Evolutionary conservation across 2,797 vertebrate genomes (phyloP).

Genomic region (Hybognathus amarus): DNA sequence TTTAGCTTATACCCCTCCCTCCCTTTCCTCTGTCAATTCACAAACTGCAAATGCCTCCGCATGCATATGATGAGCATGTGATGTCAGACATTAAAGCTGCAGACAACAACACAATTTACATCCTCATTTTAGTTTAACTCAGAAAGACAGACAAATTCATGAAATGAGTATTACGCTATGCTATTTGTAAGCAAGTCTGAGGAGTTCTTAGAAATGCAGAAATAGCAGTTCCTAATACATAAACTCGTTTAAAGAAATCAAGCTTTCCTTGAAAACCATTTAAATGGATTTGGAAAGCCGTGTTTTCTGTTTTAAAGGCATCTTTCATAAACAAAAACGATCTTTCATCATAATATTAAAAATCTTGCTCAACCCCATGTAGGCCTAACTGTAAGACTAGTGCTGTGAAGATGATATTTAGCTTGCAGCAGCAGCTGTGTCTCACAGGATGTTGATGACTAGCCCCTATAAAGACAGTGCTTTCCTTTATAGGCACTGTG

Average conservation of each 20-base stretch:
- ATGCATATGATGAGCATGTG: slow-evolving; percentile 30
- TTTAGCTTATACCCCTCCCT: slow-evolving; percentile 55
- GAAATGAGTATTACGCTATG: background rate
- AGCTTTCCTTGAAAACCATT: background rate
- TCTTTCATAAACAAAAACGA: background rate
- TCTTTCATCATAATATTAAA: background rate
- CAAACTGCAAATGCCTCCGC: slow-evolving; percentile 21
- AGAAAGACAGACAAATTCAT: background rate
- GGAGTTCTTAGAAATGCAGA: slow-evolving; percentile 4
- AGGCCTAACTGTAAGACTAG: background rate
- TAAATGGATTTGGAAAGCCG: background rate
- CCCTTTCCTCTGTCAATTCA: slow-evolving; percentile 53
- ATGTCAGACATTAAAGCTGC: background rate
- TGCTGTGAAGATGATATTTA: background rate
- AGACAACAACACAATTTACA: background rate
- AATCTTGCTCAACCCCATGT: background rate
- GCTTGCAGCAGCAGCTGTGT: background rate
- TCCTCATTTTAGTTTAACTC: background rate
- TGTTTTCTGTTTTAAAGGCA: background rate
- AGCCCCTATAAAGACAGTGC: slow-evolving; percentile 36
- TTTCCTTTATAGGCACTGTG: slow-evolving; percentile 55
- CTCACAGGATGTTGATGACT: slow-evolving; percentile 58
- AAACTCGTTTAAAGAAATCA: background rate
- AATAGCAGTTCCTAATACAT: background rate
- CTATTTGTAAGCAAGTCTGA: background rate